Base-by-base conservation (phyloP, 2,888 invertebrate species). In the Tigriopus californicus region DNA sequence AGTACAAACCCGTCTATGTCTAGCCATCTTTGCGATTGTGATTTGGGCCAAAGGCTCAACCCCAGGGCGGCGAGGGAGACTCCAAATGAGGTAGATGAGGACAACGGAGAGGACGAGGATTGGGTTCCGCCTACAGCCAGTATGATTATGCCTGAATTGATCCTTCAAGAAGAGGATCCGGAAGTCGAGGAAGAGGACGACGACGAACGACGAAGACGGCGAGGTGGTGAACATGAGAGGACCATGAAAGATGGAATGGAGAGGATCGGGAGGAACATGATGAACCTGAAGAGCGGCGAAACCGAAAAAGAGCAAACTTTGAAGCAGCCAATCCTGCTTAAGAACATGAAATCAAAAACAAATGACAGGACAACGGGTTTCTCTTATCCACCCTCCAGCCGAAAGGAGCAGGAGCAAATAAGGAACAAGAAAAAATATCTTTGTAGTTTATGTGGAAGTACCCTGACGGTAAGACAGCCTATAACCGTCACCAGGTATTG, bases 401-500 rank as follows among this genome's bases (percentile, higher is more conserved):
- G 52, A 52, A 52, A 15, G 13, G 25, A 52, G 10, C 20, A 4
- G 10, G 25, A 15, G 20, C 20, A 18, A 52, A 52, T 33, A 2
- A 15, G 15, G 10, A 52, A 20, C 24, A 52, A 24, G 15, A 20
- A 25, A 13, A 52, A 22, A 4, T 52, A 22, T 52, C 25, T 52
- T 13, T 52, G 52, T 52, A 52, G 52, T 20, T 13, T 25, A 18
- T 54, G 54, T 54, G 54, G 54, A 41, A 54, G 41, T 40, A 25
- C 41, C n/a, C 41, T 54, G 11, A 40, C 54, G 54, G 54, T 12
- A 20, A 33, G 6, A 54, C 54, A 8, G 33, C 54, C 41, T 54
- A 54, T 41, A 54, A 54, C 15, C 33, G 54, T 1, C 54, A 54
- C 40, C 33, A 40, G 54, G 54, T 54, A 54, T 40, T n/a, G n/a